Evolutionary conservation across 2,797 vertebrate species (phyloP), one percentile per base, ranked within the genome.

Genomic region (Amblyraja radiata): DNA sequence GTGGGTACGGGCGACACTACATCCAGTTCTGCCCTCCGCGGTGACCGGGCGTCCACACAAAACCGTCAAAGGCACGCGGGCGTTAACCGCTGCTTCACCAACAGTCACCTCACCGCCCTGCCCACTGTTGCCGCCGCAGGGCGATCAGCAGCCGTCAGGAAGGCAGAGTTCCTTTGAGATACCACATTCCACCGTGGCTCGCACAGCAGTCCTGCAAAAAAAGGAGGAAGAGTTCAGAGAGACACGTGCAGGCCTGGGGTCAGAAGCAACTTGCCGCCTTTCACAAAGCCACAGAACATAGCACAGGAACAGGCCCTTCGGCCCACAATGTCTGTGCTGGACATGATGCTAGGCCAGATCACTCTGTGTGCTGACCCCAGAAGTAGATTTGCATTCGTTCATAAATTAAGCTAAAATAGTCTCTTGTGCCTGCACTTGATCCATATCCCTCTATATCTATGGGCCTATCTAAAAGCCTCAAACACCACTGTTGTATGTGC

Each of bases 121-220:
- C 32, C 93, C 93, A 23, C 36, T 71, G 58, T 25, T 13, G 11
- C n/a, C 54, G 93, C 65, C 36, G 58, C 93, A 83, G 93, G 78
- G 46, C 46, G 28, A 16, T 68, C 32, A 18, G 76, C 94, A 39
- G 39, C 79, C 93, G 97, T 99, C 99, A 99, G 93, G 98, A 99
- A 94, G 97, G 98, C 36, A 98, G 96, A 0, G 99, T 99, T 93
- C 99, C 99, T 94, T 98, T 99, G 93, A 99, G 98, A 94, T 99
- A 99, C 99, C 99, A 99, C 98, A 98, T 98, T 5, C 98, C 98
- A 0, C 97, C 98, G 0, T 97, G 95, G 95, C 98, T 98, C 93
- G 97, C 96, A 76, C 99, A 99, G 96, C 99, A 99, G 95, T 99
- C 99, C 99, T 99, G 94, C 1, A 94, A 95, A 25, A 54, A 54